These are phyloP conservation scores for Pegea sp. DNA, from an alignment of 23 tunicate species.

Conservation along the genomic window DNA sequence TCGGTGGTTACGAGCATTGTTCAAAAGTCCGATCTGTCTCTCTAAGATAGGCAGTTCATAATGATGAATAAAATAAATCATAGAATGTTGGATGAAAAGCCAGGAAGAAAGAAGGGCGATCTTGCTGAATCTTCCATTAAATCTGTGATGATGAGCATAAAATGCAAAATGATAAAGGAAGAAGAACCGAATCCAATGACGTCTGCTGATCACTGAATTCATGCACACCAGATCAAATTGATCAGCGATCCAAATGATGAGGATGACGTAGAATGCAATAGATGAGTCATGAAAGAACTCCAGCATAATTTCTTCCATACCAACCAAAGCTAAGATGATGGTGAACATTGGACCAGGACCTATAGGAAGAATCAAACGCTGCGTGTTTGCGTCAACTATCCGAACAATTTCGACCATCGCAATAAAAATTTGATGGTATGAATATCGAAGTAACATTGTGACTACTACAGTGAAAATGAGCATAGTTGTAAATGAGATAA, in stretches of 20 bases:
- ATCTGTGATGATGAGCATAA: conserved; percentile 73
- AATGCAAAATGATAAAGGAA: conserved; percentile 88
- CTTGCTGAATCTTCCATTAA: conserved; percentile 84
- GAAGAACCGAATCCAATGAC: conserved; percentile 94
- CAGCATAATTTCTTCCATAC: conserved; percentile 95
- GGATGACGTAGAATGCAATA: conserved; percentile 75
- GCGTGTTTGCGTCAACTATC: conserved; percentile 43
- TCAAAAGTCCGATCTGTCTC: conserved; percentile 27
- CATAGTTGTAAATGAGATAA: conserved; percentile 62
- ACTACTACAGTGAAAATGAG: conserved; percentile 52
- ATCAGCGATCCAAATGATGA: conserved; percentile 84
- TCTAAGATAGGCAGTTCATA: conserved; percentile 88
- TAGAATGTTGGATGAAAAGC: conserved; percentile 77
- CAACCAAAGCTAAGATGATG: conserved; percentile 81
- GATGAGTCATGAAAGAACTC: conserved; percentile 96
- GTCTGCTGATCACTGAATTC: conserved; percentile 56
- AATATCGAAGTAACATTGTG: conserved; percentile 74
- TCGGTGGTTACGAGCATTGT: too few relatives aligned
- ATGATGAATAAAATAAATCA: conserved; percentile 91
- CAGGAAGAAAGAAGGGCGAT: conserved; percentile 76
- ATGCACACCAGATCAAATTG: conserved; percentile 84
- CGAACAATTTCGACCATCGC: conserved; percentile 77
- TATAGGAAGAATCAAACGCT: conserved; percentile 30
- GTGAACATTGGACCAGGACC: conserved; percentile 68
- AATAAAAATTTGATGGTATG: conserved; percentile 77